A percentile compares a stretch with the other conserved stretches of the same genome.
These are phyloP conservation scores for Metellina segmentata DNA, from an alignment of 2,888 invertebrate species.

Conservation along the genomic window DNA sequence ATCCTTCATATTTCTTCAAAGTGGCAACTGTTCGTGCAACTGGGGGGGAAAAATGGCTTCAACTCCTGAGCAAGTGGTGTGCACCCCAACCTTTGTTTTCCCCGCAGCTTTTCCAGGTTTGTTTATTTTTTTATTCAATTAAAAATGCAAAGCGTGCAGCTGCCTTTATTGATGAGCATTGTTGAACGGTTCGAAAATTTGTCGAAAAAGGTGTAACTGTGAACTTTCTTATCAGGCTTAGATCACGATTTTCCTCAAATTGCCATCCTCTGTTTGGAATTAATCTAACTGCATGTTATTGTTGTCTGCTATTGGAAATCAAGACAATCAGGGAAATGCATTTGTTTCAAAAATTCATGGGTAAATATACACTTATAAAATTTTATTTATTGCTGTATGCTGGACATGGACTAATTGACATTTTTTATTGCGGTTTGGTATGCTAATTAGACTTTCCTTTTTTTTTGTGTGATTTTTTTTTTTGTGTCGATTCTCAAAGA, in stretches of 20 bases:
- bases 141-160: background rate
- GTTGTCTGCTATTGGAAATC: conserved; percentile 10
- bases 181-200: background rate
- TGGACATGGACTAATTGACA: background rate
- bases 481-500: background rate
- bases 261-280: conserved; percentile 44
- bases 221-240: conserved; percentile 50
- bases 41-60: conserved; percentile 77
- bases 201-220: background rate
- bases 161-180: background rate
- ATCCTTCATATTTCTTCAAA: background rate
- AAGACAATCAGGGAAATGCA: background rate
- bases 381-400: background rate
- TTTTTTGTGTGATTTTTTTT: conserved; percentile 14
- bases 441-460: conserved; percentile 62
- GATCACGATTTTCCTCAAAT: conserved; percentile 62
- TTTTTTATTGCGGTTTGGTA: conserved; percentile 35
- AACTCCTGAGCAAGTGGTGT: conserved; percentile 78
- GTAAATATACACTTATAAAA: background rate
- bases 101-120: conserved; percentile 78
- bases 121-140: conserved; percentile 47
- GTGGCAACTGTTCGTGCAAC: conserved; percentile 63
- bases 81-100: conserved; percentile 78
- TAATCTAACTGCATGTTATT: conserved; percentile 34
- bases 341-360: background rate